These are phyloP conservation scores for Leptopilina myrica DNA, from an alignment of 2,888 invertebrate genomes.

Conservation along the genomic window DNA sequence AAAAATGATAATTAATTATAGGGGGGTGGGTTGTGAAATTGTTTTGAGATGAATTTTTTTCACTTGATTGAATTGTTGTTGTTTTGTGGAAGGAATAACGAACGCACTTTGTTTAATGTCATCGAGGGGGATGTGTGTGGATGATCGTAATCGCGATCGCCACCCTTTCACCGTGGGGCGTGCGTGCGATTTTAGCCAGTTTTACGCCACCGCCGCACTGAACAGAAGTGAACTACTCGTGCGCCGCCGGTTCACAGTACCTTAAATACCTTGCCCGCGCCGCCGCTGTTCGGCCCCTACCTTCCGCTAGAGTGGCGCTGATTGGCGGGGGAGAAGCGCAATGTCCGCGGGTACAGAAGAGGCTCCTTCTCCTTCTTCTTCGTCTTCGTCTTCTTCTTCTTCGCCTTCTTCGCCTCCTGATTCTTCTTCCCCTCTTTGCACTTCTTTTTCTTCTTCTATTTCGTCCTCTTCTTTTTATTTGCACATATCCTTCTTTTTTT, in stretches of 20 bases:
- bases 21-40: no score
- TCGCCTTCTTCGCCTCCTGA: no score
- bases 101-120: slow-evolving; percentile 26
- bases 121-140: slow-evolving; percentile 16
- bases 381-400: no score
- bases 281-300: slow-evolving; percentile 78
- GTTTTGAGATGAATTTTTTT: no score
- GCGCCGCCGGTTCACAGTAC: slow-evolving; percentile 80
- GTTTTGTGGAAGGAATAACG: neutral
- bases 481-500: no score
- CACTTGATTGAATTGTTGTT: no score
- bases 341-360: slow-evolving; percentile 61
- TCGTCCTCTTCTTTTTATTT: no score
- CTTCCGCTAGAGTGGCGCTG: slow-evolving; percentile 77
- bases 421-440: no score
- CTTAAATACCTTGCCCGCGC: slow-evolving; percentile 80
- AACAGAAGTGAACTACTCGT: slow-evolving; percentile 81
- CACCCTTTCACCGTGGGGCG: slow-evolving; percentile 58
- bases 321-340: slow-evolving; percentile 69
- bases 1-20: no score
- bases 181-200: slow-evolving; percentile 56
- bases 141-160: slow-evolving; percentile 47
- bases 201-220: slow-evolving; percentile 74
- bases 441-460: no score
- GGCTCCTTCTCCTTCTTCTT: slow-evolving; percentile 9